Percentiles rank a stretch among this genome's conserved stretches.
Evolutionary conservation across 2,888 invertebrate species (phyloP).

Genomic region (Stenolophus ochropezus): DNA sequence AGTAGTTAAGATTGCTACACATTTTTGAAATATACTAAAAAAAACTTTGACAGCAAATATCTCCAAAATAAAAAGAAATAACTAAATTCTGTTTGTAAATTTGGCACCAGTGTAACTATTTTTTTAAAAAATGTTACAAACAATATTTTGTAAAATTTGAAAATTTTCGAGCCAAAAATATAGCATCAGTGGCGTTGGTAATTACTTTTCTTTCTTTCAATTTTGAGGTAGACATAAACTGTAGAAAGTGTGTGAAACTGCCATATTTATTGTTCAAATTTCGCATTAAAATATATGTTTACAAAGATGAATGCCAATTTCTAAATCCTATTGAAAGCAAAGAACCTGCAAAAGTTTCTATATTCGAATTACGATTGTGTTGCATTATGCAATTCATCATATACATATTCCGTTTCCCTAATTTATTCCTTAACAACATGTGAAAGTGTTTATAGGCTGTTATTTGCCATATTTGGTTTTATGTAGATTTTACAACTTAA

Average conservation of each 20-base stretch:
- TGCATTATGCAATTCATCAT: neutral
- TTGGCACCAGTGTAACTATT: no score
- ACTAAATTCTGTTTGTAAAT: no score
- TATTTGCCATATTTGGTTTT: slow-evolving; percentile 4
- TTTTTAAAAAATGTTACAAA: no score
- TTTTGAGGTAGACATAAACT: no score
- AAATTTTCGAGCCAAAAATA: no score
- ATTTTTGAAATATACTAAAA: no score
- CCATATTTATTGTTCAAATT: neutral
- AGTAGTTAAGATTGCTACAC: no score
- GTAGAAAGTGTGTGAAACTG: neutral
- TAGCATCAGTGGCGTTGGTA: no score
- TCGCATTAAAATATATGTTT: neutral
- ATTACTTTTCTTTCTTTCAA: no score
- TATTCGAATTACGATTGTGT: slow-evolving; percentile 1
- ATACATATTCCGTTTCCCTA: neutral
- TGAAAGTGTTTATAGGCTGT: slow-evolving; percentile 38
- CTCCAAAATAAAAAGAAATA: no score
- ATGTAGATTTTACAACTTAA: slow-evolving; percentile 44
- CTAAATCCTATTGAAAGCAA: neutral
- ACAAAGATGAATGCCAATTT: neutral
- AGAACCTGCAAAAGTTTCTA: neutral
- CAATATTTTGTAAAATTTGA: no score
- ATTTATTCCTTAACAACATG: slow-evolving; percentile 29
- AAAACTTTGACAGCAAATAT: no score